A percentile compares a stretch with the other conserved stretches of the same genome.
Conservation (phyloP, 2,113 vertebrate species). For the Lepisosteus osseus region DNA sequence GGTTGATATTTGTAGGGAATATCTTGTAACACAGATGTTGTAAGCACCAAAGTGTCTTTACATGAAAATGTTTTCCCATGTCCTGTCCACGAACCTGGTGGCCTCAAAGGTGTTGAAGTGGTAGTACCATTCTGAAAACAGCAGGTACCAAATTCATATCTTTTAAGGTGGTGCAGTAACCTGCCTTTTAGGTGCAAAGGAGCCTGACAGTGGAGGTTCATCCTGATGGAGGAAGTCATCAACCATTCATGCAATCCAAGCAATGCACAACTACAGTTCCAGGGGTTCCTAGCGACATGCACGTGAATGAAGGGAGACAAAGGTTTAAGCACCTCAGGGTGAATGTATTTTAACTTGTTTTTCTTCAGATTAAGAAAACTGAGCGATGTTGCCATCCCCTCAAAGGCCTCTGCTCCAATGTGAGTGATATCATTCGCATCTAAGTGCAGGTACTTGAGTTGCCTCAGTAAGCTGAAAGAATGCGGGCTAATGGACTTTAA, state of each 20-base stretch:
- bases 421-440: slow-evolving; percentile 59
- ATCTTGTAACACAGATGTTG: background rate
- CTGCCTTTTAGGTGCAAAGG: slow-evolving; percentile 51
- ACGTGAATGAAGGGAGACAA: slow-evolving; percentile 64
- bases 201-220: slow-evolving; percentile 59
- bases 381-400: slow-evolving; percentile 56
- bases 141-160: slow-evolving; percentile 51
- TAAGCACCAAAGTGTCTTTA: background rate
- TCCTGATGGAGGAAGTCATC: slow-evolving; percentile 48
- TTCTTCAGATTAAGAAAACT: slow-evolving; percentile 69
- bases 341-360: slow-evolving; percentile 69
- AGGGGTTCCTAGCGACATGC: slow-evolving; percentile 63
- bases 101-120: background rate
- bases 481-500: slow-evolving; percentile 59
- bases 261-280: slow-evolving; percentile 67
- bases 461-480: slow-evolving; percentile 51
- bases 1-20: too few species aligned
- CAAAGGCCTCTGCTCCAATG: slow-evolving; percentile 55
- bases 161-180: slow-evolving; percentile 45
- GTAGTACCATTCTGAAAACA: slow-evolving; percentile 16
- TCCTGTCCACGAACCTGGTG: background rate
- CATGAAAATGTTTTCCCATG: background rate
- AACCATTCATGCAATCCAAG: slow-evolving; percentile 57
- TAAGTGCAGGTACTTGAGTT: slow-evolving; percentile 58
- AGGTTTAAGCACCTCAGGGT: slow-evolving; percentile 58